A percentile compares a stretch with the other conserved stretches of the same genome.
phyloP scores from a whole-genome alignment of 2,113 vertebrate genomes.

The Tragelaphus strepsiceros region DNA sequence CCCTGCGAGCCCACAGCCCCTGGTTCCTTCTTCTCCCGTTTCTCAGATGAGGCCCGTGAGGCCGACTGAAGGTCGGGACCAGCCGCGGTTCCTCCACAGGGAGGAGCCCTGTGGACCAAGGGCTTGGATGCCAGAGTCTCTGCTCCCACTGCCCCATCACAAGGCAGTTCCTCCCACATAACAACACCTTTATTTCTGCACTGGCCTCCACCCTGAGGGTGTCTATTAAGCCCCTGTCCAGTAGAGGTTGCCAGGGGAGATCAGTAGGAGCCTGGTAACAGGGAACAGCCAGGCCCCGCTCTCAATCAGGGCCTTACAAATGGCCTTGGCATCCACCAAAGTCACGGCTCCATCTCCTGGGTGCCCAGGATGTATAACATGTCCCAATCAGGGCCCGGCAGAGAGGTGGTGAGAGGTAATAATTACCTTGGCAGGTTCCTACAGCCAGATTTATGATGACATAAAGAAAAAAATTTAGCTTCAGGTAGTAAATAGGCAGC shows the following conservation, averaged over 20 bases:
- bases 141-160: not conserved
- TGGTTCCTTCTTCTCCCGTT: not conserved
- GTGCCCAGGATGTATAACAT: not conserved
- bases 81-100: accelerated
- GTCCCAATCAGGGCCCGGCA: not conserved
- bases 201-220: not conserved
- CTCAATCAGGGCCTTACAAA: not conserved
- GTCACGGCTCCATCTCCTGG: not conserved
- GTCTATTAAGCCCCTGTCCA: not conserved
- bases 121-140: accelerated
- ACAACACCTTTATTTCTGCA: not conserved
- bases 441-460: not conserved
- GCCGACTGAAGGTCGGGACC: not conserved
- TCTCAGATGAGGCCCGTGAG: not conserved
- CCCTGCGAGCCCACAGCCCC: not conserved
- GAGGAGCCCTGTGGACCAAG: not conserved
- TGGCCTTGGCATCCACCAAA: not conserved
- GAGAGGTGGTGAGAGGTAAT: not conserved
- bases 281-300: not conserved
- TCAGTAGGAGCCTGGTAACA: not conserved
- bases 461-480: not conserved
- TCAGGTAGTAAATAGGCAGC: not conserved
- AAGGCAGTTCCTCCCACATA: not conserved
- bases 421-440: not conserved
- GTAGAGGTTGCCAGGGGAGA: not conserved